phyloP scores from a whole-genome alignment of 2,113 vertebrate genomes.

The Sigmodon hispidus region DNA sequence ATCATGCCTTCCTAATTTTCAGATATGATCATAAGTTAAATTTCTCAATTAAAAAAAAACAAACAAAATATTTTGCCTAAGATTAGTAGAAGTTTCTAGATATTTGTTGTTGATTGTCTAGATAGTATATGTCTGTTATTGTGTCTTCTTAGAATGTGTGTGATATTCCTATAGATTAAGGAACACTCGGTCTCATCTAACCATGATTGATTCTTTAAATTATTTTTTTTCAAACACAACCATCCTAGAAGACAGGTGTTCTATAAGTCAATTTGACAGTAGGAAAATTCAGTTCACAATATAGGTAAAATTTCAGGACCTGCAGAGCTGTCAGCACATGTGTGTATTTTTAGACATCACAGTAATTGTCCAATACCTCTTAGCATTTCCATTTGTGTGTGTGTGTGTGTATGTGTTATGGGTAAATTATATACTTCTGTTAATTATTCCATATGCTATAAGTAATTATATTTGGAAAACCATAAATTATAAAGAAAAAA shows the following conservation, averaged over 20 bases:
- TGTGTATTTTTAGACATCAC: not conserved
- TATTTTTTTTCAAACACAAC: not conserved
- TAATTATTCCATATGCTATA: not conserved
- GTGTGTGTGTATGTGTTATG: not conserved
- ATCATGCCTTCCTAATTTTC: not conserved
- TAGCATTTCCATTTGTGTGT: not conserved
- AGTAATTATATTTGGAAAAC: not conserved
- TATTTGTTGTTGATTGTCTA: not conserved
- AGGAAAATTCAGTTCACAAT: not conserved
- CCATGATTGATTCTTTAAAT: not conserved
- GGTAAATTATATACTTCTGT: not conserved
- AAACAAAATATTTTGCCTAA: not conserved
- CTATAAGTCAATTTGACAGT: not conserved
- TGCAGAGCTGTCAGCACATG: not conserved
- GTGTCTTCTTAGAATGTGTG: not conserved
- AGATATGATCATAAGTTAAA: not conserved
- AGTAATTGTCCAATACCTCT: not conserved
- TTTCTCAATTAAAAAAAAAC: conserved; percentile 36
- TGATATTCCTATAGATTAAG: not conserved
- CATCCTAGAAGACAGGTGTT: no score
- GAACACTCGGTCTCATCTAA: not conserved
- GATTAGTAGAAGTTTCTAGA: not conserved
- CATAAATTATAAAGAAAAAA: conserved; percentile 2
- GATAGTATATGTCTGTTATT: not conserved
- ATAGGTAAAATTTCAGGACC: not conserved